Evolutionary conservation across 2,888 invertebrate species (phyloP), one percentile per base, ranked within the genome.

Genomic region (Drosophila longiperda): DNA sequence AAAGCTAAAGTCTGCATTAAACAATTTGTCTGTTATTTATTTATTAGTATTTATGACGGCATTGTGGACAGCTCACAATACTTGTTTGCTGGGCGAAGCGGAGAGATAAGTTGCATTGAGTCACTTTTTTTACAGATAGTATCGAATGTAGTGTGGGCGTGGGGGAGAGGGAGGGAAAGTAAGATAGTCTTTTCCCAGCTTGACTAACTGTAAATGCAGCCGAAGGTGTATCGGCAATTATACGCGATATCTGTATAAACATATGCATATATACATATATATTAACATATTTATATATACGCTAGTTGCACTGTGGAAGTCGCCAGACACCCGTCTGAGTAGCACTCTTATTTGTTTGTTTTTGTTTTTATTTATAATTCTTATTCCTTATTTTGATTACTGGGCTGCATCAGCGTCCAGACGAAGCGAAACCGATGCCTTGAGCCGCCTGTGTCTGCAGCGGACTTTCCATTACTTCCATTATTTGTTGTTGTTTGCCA

Each of bases 51-150:
- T 15, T 12, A 15, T 15, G 12, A 20, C 7, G 7, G 45, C 7
- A n/a, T 42, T n/a, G 42, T 42, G 42, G 52, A 17, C 32, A 61
- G 60, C 33, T 26, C 34, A 23, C n/a, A 49, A 33, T 17, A 36
- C 45, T 84, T 67, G 68, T 34, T 75, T 49, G 66, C 62, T 67
- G 64, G 64, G 67, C 52, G 42, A 40, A 34, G 48, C 50, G 23
- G 29, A 36, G 23, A 36, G 6, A 54, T 9, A 64, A 65, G 52
- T 75, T 86, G 60, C 67, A 83, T 83, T 83, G 83, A 83, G 71
- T 82, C 73, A 81, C 63, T 58, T 63, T 63, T 66, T 65, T 38
- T n/a, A n/a, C n/a, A n/a, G n/a, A n/a, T n/a, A n/a, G n/a, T n/a
- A 53, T n/a, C 23, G 59, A 42, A 36, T 50, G 17, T 2, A 26